Evolutionary conservation across 2,888 invertebrate species (phyloP).

Genomic region (Drosophila neonasuta): DNA sequence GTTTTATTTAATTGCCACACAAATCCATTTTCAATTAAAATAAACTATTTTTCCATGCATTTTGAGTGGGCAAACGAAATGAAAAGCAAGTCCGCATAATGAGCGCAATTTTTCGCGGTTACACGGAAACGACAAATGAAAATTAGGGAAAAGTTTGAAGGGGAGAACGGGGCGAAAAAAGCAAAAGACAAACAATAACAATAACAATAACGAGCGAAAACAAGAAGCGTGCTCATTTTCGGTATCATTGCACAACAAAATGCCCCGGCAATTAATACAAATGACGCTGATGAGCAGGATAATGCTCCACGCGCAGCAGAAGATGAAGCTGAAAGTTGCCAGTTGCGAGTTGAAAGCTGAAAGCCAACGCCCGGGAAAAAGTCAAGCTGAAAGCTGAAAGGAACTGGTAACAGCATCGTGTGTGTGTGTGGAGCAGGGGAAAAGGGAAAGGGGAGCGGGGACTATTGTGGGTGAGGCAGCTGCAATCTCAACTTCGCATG

Average conservation of each 20-base stretch:
- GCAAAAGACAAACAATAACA: slow-evolving; percentile 23
- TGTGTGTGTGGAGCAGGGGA: slow-evolving; percentile 6
- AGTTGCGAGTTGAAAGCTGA: slow-evolving; percentile 38
- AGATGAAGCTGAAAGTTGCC: slow-evolving; percentile 45
- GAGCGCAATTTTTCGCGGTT: slow-evolving; percentile 25
- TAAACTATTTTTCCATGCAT: neutral
- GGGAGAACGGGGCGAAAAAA: slow-evolving; percentile 34
- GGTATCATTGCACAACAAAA: slow-evolving; percentile 75
- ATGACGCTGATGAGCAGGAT: slow-evolving; percentile 71
- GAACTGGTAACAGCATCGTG: slow-evolving; percentile 30
- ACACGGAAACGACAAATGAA: slow-evolving; percentile 53
- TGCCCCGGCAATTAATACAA: slow-evolving; percentile 75
- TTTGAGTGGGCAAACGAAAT: neutral
- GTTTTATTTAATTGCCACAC: neutral
- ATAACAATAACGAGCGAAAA: slow-evolving; percentile 3
- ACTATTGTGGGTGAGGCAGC: slow-evolving; percentile 39
- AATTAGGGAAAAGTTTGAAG: slow-evolving; percentile 43
- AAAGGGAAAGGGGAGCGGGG: neutral
- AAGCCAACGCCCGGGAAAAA: slow-evolving; percentile 36
- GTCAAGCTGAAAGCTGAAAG: slow-evolving; percentile 58
- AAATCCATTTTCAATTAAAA: slow-evolving; percentile 9
- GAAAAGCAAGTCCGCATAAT: slow-evolving; percentile 1
- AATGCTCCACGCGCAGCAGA: slow-evolving; percentile 39
- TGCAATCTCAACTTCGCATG: slow-evolving; percentile 78
- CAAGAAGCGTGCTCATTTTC: slow-evolving; percentile 54